Evolutionary conservation across 2,888 invertebrate species (phyloP), one percentile per base, ranked within the genome.

Genomic region (Chesias legatella): DNA sequence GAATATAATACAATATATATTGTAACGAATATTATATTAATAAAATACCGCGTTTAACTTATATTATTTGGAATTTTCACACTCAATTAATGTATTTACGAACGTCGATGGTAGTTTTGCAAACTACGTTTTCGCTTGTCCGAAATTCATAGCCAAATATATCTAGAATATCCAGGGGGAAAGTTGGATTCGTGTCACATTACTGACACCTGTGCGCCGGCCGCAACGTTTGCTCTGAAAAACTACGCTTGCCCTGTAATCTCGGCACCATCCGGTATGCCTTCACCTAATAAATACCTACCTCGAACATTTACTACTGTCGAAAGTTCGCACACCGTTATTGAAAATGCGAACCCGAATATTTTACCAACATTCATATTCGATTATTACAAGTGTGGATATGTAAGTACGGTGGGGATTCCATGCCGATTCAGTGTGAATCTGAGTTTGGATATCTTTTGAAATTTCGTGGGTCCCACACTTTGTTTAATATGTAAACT

Each of bases 231-330:
- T 72, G 68, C 58, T 61, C 47, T 58, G 56, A 67, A 73, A 72
- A 72, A 68, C 67, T 71, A 65, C 63, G 56, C 59, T 63, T 66
- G 59, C 61, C 63, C 66, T 73, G 73, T 76, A 81, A 80, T 76
- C 72, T 76, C 73, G 61, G 65, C 71, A 69, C 69, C 71, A 73
- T 72, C 66, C 61, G 57, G 61, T 66, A 67, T 74, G 78, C 84
- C 79, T 83, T 79, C 79, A 73, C 76, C 73, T 73, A 80, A 83
- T 84, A 84, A 82, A 82, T 79, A 78, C 73, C 74, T 79, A 69
- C 72, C 67, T 67, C 69, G 58, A 71, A 73, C 73, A 67, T 72
- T 72, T 64, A 60, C 66, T 63, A 62, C 63, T 68, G 67, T 69
- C 62, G 69, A 72, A 75, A 76, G 64, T 76, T 73, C 53, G 63